phyloP scores from a whole-genome alignment of 2,113 vertebrate species.

The human (Homo sapiens) region DNA sequence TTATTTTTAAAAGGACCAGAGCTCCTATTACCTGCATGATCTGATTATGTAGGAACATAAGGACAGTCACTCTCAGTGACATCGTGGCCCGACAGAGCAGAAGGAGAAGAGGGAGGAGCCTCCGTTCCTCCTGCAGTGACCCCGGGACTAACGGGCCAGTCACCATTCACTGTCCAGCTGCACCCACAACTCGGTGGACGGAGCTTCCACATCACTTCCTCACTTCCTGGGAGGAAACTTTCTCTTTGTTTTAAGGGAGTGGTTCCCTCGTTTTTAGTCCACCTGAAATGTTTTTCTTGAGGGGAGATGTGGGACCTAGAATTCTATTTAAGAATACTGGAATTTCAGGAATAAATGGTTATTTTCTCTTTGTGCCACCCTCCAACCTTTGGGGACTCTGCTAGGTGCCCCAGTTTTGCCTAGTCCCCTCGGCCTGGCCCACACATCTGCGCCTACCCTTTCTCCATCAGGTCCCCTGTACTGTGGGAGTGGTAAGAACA shows the following conservation, averaged over 20 bases:
- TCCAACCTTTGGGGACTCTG: no score
- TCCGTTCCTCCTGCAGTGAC: not conserved
- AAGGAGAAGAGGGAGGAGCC: not conserved
- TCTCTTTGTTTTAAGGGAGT: not conserved
- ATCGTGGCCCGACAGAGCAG: not conserved
- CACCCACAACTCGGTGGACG: fast-evolving
- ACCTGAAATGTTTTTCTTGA: not conserved
- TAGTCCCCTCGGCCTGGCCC: fast-evolving
- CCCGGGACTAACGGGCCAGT: not conserved
- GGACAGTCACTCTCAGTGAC: not conserved
- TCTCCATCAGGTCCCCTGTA: no score
- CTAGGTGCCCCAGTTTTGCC: not conserved
- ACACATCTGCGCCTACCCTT: fast-evolving
- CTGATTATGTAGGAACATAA: not conserved
- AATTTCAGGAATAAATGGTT: not conserved
- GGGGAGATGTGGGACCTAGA: not conserved
- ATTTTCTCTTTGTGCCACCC: fast-evolving
- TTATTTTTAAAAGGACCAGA: slow-evolving; percentile 41
- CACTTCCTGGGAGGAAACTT: not conserved
- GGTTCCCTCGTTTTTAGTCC: not conserved
- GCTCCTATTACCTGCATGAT: slow-evolving; percentile 10
- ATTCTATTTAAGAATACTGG: fast-evolving
- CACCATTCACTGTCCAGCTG: not conserved
- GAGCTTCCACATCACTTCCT: not conserved
- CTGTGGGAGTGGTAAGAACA: fast-evolving